These are phyloP conservation scores for Peromyscus californicus DNA, from an alignment of 2,113 vertebrate genomes.

Conservation along the genomic window DNA sequence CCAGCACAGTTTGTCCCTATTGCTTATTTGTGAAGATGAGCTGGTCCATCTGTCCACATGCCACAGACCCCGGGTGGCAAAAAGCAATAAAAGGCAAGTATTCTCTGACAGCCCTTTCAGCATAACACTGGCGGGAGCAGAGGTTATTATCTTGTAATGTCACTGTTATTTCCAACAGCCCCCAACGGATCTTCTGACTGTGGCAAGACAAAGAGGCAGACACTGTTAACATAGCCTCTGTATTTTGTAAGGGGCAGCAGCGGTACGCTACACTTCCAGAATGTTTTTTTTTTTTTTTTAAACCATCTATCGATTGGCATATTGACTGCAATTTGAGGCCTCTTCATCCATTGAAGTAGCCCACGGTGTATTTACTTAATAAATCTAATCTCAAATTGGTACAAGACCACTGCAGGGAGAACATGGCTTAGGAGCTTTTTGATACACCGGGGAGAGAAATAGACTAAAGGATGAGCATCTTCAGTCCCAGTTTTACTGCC, in stretches of 20 bases:
- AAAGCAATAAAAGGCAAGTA: conserved; percentile 75
- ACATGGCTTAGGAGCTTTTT: neutral
- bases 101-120: conserved; percentile 67
- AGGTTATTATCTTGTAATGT: conserved; percentile 76
- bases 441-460: neutral
- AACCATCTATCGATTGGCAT: conserved; percentile 18
- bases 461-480: neutral
- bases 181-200: conserved; percentile 60
- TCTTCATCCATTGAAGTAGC: conserved; percentile 53
- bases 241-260: conserved; percentile 1
- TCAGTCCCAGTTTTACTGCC: neutral
- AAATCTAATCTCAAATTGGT: conserved; percentile 52
- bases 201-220: conserved; percentile 51
- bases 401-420: neutral
- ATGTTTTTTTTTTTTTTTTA: conserved; percentile 34
- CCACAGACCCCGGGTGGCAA: conserved; percentile 66
- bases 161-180: conserved; percentile 67
- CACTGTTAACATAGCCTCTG: conserved; percentile 47
- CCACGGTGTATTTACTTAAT: conserved; percentile 68
- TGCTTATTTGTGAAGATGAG: conserved; percentile 73
- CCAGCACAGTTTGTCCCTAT: conserved; percentile 45
- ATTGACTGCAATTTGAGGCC: neutral
- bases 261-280: conserved; percentile 3
- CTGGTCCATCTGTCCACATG: conserved; percentile 61
- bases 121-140: conserved; percentile 10